These are phyloP conservation scores for Deroptyus accipitrinus DNA, from an alignment of 2,113 vertebrate genomes.

Conservation along the genomic window DNA sequence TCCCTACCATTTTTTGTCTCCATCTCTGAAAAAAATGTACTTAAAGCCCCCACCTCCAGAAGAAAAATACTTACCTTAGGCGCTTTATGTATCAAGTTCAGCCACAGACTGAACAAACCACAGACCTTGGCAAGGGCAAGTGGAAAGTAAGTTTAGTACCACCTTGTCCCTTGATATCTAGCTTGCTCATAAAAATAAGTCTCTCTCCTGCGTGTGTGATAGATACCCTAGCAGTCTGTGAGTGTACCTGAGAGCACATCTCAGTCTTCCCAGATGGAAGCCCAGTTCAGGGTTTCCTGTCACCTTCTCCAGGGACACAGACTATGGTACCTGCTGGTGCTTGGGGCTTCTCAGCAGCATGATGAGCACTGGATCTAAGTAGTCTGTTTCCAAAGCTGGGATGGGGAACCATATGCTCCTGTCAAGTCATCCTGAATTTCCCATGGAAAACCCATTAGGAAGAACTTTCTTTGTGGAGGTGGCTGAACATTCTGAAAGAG, in stretches of 20 bases:
- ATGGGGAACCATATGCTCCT: neutral
- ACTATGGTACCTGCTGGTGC: neutral
- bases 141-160: neutral
- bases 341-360: fast-evolving
- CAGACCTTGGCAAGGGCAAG: neutral
- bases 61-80: neutral
- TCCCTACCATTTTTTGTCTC: neutral
- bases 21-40: neutral
- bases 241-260: neutral
- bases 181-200: neutral
- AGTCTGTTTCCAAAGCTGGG: neutral
- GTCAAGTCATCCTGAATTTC: neutral
- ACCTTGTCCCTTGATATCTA: neutral
- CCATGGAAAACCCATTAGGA: neutral
- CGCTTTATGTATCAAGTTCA: neutral
- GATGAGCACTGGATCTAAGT: neutral
- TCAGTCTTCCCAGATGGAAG: neutral
- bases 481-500: neutral
- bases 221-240: neutral
- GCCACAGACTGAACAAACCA: neutral
- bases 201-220: neutral
- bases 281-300: neutral
- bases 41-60: neutral
- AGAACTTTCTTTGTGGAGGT: neutral
- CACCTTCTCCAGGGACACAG: neutral